Evolutionary conservation across 2,113 vertebrate species (phyloP).

Genomic region (Sander vitreus): DNA sequence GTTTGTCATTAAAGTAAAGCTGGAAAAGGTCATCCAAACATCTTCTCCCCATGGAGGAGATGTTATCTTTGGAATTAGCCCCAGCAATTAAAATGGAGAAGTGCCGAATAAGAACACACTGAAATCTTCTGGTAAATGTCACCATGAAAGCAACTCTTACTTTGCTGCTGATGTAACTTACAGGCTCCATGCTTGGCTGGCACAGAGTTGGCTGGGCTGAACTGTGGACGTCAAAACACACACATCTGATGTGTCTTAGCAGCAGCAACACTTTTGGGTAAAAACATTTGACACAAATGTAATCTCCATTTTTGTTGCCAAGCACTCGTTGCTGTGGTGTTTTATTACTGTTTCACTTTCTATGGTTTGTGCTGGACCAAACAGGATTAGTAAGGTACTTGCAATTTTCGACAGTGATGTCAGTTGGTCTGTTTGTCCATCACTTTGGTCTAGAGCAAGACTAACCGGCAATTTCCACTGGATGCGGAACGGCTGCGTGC

Average conservation of each 20-base stretch:
- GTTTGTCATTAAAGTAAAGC: conserved; percentile 31
- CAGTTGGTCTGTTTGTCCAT: not conserved
- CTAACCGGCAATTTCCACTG: too few relatives aligned
- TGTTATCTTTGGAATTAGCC: conserved; percentile 62
- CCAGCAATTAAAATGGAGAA: conserved; percentile 65
- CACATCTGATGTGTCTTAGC: too few relatives aligned
- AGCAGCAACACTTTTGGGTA: not conserved
- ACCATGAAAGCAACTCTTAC: not conserved
- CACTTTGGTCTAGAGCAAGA: not conserved
- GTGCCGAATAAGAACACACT: conserved; percentile 21
- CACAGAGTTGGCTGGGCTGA: not conserved
- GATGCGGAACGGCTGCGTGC: too few relatives aligned
- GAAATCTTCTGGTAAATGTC: conserved; percentile 57
- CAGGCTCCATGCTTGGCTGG: not conserved
- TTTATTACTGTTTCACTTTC: too few relatives aligned
- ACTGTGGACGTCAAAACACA: not conserved
- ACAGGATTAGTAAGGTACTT: too few relatives aligned
- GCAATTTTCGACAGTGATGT: not conserved
- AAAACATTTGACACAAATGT: not conserved
- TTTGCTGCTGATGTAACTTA: conserved; percentile 6
- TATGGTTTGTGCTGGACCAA: not conserved
- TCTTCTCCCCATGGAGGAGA: conserved; percentile 46
- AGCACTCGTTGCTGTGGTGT: not conserved
- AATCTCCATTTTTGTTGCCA: not conserved
- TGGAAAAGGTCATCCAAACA: conserved; percentile 72